phyloP scores from a whole-genome alignment of 2,113 vertebrate genomes.

The Psilopogon haemacephalus region DNA sequence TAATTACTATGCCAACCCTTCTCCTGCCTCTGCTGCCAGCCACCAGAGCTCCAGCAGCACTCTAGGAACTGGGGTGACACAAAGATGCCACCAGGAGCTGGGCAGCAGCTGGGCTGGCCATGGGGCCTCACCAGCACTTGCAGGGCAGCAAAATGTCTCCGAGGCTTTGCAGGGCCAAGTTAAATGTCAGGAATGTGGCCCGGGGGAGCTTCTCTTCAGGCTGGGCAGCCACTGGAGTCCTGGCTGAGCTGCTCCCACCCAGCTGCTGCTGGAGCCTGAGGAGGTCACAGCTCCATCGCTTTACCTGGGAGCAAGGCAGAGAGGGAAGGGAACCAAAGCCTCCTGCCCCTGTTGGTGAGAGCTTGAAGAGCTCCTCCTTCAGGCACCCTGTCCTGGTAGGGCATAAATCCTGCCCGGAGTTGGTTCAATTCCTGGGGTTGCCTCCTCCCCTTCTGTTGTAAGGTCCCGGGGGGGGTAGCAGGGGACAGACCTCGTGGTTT shows the following conservation, averaged over 20 bases:
- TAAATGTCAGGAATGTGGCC: neutral
- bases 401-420: too few relatives aligned
- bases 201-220: neutral
- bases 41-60: neutral
- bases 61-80: neutral
- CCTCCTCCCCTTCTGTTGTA: too few relatives aligned
- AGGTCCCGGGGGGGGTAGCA: too few relatives aligned
- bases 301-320: neutral
- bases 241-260: neutral
- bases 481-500: too few relatives aligned
- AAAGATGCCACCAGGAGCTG: neutral
- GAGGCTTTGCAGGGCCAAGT: neutral
- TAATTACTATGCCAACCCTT: neutral
- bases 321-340: neutral
- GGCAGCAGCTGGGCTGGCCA: neutral
- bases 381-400: too few relatives aligned
- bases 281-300: rapidly evolving
- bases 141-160: neutral
- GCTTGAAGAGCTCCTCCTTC: neutral
- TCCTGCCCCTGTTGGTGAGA: neutral
- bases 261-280: neutral
- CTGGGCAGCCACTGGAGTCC: neutral
- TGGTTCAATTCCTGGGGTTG: too few relatives aligned
- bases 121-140: neutral
- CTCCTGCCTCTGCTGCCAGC: rapidly evolving